Evolutionary conservation across 37 sponge, comb jelly and placozoan species (phyloP).

Genomic region (Oscarella lobularis): DNA sequence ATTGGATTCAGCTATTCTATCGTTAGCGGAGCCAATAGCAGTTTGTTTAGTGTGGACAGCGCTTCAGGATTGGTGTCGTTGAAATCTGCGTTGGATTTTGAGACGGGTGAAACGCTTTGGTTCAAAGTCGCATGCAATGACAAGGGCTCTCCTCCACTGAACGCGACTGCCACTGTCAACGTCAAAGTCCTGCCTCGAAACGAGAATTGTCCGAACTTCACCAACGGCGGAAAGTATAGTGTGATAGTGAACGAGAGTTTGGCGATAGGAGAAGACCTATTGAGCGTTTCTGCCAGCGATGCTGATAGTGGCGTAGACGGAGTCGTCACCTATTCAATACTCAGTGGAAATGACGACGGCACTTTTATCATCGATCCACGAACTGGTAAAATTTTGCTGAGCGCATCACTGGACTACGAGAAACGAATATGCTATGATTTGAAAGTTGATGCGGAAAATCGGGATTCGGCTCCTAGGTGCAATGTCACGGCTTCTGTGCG

Average conservation of each 20-base stretch:
- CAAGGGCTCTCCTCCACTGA: background rate
- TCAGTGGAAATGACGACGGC: background rate
- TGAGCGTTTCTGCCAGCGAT: slow-evolving; percentile 28
- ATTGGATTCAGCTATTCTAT: background rate
- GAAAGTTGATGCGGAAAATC: background rate
- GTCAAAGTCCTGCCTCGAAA: background rate
- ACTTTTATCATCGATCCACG: background rate
- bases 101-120: background rate
- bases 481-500: background rate
- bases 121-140: slow-evolving; percentile 6
- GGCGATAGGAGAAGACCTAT: background rate
- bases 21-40: background rate
- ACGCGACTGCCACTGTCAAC: background rate
- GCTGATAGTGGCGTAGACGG: slow-evolving; percentile 26
- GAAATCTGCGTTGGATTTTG: slow-evolving; percentile 32
- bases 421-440: background rate
- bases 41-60: slow-evolving; percentile 18
- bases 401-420: background rate
- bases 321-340: slow-evolving; percentile 16
- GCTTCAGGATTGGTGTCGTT: slow-evolving; percentile 27
- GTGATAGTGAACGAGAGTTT: background rate
- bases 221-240: background rate
- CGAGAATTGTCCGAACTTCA: background rate
- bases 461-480: background rate
- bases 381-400: background rate